Evolutionary conservation across 2,113 vertebrate genomes (phyloP).

Genomic region (Sebastes schlegelii): DNA sequence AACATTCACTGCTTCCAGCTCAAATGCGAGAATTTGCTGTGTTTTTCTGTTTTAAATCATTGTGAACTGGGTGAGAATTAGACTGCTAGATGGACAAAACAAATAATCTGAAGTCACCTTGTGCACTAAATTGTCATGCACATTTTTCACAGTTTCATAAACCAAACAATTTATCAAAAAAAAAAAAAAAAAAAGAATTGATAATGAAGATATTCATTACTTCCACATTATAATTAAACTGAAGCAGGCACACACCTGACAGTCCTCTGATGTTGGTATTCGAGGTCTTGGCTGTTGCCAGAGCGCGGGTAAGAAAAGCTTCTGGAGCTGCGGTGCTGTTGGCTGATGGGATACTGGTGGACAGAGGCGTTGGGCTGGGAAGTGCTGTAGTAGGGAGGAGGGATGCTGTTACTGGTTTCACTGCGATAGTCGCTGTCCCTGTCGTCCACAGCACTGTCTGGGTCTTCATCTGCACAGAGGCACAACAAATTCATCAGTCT

Average conservation of each 20-base stretch:
- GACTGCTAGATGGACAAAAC: neutral
- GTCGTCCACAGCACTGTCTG: slow-evolving; percentile 95
- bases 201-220: neutral
- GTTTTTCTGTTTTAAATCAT: neutral
- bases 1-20: no score
- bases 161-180: neutral
- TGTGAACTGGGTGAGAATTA: neutral
- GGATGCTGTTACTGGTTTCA: slow-evolving; percentile 98
- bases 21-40: no score
- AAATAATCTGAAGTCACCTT: neutral
- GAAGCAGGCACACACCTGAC: slow-evolving; percentile 84
- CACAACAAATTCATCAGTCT: neutral
- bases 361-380: slow-evolving; percentile 97
- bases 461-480: slow-evolving; percentile 88
- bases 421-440: slow-evolving; percentile 98
- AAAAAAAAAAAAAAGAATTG: neutral
- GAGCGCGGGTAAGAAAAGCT: slow-evolving; percentile 89
- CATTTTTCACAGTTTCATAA: neutral
- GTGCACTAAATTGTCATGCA: neutral
- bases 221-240: neutral
- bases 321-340: slow-evolving; percentile 87
- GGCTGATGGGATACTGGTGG: slow-evolving; percentile 95
- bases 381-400: slow-evolving; percentile 93
- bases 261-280: slow-evolving; percentile 89
- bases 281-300: slow-evolving; percentile 86